Conservation (phyloP, 2,888 invertebrate genomes). For the Bellardia pandia region DNA sequence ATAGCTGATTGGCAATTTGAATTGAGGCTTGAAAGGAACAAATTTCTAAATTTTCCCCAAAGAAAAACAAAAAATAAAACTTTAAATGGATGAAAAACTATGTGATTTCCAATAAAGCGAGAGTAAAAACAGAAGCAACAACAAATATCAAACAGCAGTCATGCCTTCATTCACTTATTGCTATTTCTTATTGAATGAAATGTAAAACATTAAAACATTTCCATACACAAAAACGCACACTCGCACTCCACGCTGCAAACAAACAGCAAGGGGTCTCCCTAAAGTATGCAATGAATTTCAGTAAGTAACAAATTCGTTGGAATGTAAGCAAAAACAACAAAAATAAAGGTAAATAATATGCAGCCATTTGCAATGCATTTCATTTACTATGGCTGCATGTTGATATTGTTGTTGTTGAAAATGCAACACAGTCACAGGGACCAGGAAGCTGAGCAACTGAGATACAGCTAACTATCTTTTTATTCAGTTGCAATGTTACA, state of each 20-base stretch:
- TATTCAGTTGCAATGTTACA: constrained; percentile 23
- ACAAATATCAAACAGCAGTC: not conserved
- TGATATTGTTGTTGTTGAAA: constrained; percentile 19
- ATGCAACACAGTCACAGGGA: constrained; percentile 30
- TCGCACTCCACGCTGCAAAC: not conserved
- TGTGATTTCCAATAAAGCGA: constrained; percentile 7
- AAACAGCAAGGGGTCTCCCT: constrained; percentile 2
- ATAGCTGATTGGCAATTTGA: constrained; percentile 48
- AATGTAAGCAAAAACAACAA: not conserved
- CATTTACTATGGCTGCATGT: constrained; percentile 9
- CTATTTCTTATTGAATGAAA: constrained; percentile 24
- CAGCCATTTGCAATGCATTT: constrained; percentile 51
- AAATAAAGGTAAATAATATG: constrained; percentile 1
- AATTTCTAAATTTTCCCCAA: constrained; percentile 36
- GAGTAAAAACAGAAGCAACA: not conserved
- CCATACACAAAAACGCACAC: not conserved
- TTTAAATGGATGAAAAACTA: constrained; percentile 1
- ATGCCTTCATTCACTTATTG: not conserved
- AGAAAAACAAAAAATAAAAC: constrained; percentile 30
- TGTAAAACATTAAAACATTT: constrained; percentile 42
- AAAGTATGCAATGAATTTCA: constrained; percentile 43
- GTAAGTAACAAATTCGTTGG: constrained; percentile 13
- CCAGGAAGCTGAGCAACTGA: not conserved
- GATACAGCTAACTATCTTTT: not conserved
- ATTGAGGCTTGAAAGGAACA: constrained; percentile 40